These are phyloP conservation scores for Todiramphus saurophagus DNA, from an alignment of 2,113 vertebrate genomes.

Conservation along the genomic window DNA sequence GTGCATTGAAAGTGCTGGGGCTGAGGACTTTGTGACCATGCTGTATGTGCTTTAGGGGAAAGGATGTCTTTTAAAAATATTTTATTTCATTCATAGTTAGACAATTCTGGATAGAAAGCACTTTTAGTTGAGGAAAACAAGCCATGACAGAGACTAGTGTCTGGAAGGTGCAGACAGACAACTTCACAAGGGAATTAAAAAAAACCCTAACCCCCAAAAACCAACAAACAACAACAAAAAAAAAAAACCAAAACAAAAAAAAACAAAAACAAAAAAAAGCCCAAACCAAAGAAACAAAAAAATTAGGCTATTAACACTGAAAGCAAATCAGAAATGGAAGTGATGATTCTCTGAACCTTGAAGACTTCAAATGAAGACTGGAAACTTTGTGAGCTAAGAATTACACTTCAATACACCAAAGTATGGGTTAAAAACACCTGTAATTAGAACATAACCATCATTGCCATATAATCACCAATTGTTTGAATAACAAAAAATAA, in stretches of 20 bases:
- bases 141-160: not conserved
- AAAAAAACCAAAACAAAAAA: no score
- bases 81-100: not conserved
- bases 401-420: not conserved
- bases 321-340: not conserved
- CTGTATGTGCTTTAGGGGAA: not conserved
- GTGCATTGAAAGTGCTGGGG: rapidly evolving
- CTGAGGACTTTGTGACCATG: not conserved
- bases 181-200: not conserved
- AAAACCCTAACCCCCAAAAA: not conserved
- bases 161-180: not conserved
- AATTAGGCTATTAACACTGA: not conserved
- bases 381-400: not conserved
- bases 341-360: not conserved
- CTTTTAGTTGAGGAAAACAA: not conserved
- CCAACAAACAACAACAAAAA: no score
- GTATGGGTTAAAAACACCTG: not conserved
- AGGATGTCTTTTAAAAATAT: not conserved
- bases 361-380: not conserved
- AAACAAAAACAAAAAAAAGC: no score
- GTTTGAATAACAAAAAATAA: not conserved
- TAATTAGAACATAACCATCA: not conserved
- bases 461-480: not conserved
- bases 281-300: no score
- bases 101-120: not conserved